Conservation (phyloP, 2,797 vertebrate genomes). For the Parauchenoglanis punctatus region DNA sequence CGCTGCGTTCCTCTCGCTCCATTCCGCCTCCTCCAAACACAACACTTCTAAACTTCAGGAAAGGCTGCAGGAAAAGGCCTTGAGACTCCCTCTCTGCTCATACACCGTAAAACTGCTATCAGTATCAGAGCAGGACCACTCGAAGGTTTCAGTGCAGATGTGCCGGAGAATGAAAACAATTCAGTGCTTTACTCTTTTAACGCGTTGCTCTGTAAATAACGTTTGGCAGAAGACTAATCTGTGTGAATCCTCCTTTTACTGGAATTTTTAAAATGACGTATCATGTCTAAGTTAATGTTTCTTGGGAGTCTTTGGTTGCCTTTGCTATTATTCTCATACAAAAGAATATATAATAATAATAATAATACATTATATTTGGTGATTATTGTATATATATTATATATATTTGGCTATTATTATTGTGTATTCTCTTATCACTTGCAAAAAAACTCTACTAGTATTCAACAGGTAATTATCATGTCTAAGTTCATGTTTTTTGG, state of each 20-base stretch:
- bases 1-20: conserved; percentile 59
- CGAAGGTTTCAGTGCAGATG: neutral
- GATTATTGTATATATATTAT: neutral
- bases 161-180: neutral
- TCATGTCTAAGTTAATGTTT: neutral
- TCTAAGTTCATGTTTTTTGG: neutral
- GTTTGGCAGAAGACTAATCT: neutral
- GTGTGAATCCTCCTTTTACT: neutral
- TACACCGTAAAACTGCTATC: neutral
- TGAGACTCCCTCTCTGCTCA: conserved; percentile 11
- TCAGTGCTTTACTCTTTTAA: neutral
- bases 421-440: too few relatives aligned
- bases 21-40: conserved; percentile 40
- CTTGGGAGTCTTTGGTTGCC: neutral
- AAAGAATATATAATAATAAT: neutral
- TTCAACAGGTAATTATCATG: too few relatives aligned
- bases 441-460: too few relatives aligned
- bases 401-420: too few relatives aligned
- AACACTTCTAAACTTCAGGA: conserved; percentile 47
- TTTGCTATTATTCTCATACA: neutral
- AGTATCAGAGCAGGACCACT: neutral
- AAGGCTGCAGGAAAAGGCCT: conserved; percentile 61
- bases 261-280: neutral
- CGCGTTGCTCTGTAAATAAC: neutral
- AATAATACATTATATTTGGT: neutral